These are phyloP conservation scores for Chrysoperla carnea DNA, from an alignment of 1,140 invertebrate species.

Conservation along the genomic window DNA sequence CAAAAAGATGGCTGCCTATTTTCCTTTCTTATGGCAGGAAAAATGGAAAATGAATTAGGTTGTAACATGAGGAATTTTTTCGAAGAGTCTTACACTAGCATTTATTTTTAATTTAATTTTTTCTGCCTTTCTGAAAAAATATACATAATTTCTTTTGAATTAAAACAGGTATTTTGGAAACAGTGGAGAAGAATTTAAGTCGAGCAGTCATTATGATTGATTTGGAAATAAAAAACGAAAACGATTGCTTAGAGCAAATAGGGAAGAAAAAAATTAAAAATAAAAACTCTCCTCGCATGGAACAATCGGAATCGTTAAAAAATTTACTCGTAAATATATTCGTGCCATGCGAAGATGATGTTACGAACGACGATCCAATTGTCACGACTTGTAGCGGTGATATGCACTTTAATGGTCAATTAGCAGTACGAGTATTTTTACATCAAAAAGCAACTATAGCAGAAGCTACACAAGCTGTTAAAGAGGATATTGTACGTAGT, in stretches of 20 bases:
- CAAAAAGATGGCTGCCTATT: too few species aligned
- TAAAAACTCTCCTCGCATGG: not conserved
- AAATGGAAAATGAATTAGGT: too few species aligned
- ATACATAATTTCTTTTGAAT: conserved; percentile 12
- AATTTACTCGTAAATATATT: conserved; percentile 32
- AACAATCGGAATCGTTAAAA: conserved; percentile 11
- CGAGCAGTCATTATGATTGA: conserved; percentile 40
- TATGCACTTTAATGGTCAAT: conserved; percentile 39
- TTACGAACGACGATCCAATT: conserved; percentile 5
- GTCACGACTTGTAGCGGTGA: conserved; percentile 21
- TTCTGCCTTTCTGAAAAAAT: not conserved
- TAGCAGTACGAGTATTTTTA: conserved; percentile 50
- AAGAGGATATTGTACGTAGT: conserved; percentile 61
- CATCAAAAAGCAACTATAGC: conserved; percentile 47
- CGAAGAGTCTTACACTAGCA: too few species aligned
- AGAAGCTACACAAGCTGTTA: conserved; percentile 44
- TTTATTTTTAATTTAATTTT: too few species aligned
- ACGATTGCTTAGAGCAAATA: conserved; percentile 29
- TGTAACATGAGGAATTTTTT: too few species aligned
- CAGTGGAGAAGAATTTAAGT: conserved; percentile 33
- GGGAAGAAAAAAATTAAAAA: not conserved
- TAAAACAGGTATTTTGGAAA: conserved; percentile 37
- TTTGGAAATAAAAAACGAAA: conserved; percentile 31
- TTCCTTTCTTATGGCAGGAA: too few species aligned
- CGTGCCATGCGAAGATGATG: conserved; percentile 41